A percentile compares a stretch with the other conserved stretches of the same genome.
These are phyloP conservation scores for Parnassius orleans DNA, from an alignment of 2,888 invertebrate genomes.

Conservation along the genomic window DNA sequence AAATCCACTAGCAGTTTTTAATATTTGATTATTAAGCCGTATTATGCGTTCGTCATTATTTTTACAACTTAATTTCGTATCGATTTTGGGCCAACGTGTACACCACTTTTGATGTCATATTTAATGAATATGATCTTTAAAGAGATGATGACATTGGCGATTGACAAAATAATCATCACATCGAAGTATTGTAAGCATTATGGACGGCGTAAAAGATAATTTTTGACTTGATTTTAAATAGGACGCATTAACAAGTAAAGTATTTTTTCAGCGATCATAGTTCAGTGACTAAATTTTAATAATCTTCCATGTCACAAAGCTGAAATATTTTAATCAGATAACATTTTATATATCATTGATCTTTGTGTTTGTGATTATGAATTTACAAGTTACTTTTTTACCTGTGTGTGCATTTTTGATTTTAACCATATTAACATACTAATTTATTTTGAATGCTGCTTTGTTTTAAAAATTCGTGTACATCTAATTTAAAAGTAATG, in stretches of 20 bases:
- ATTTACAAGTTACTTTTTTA: constrained; percentile 48
- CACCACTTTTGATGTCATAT: constrained; percentile 58
- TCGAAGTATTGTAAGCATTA: constrained; percentile 44
- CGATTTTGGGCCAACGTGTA: constrained; percentile 45
- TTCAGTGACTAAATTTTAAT: constrained; percentile 24
- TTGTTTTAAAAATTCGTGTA: constrained; percentile 49
- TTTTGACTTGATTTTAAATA: constrained; percentile 69
- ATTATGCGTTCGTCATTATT: constrained; percentile 33
- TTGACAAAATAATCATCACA: constrained; percentile 53
- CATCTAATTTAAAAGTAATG: constrained; percentile 41
- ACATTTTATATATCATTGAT: constrained; percentile 63
- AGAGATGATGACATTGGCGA: constrained; percentile 44
- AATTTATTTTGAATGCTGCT: constrained; percentile 65
- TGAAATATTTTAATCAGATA: constrained; percentile 71
- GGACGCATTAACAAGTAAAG: constrained; percentile 48
- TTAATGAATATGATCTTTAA: constrained; percentile 63
- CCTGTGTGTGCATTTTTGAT: constrained; percentile 67
- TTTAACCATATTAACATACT: constrained; percentile 77
- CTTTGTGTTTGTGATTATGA: constrained; percentile 55
- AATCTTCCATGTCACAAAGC: constrained; percentile 37
- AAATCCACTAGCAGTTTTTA: constrained; percentile 56
- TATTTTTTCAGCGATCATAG: constrained; percentile 32
- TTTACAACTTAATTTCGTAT: constrained; percentile 33
- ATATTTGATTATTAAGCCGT: constrained; percentile 58
- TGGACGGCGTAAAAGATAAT: constrained; percentile 47